Base-by-base conservation (phyloP, 2,888 invertebrate species). In the Thecocarcelia acutangulata region DNA sequence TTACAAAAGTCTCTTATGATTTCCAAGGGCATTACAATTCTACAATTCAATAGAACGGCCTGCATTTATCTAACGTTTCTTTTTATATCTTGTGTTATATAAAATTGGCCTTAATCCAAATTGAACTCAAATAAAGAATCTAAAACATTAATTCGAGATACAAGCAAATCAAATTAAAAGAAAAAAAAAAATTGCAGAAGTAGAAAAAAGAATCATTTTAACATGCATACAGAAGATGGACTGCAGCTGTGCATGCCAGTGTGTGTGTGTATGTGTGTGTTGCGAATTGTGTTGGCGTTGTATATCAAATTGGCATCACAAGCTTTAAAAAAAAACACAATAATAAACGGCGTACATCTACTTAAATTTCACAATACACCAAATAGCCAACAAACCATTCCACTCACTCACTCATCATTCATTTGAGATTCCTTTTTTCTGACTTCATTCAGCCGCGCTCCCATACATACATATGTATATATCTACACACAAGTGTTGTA, bases 51-150 rank as follows among this genome's bases (percentile, higher is more conserved):
- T 76, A 33, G 46, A 76, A 52, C 63, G 37, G 52, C 46, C 59
- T 69, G 69, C 76, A 69, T 54, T 54, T 54, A 58, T 74, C 64
- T 66, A 76, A 54, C 66, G 40, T 69, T 68, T 24, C 54, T 69
- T 69, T 61, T 76, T 61, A 61, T 69, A 69, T 21, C 61, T 61
- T 76, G 58, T 52, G 19, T 78, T 78, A 72, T 64, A 72, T 72
- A 70, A 58, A 64, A 46, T 73, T 79, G 78, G 78, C 78, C 59
- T 44, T 68, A 61, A 79, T 79, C 78, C 78, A 79, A 79, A 66
- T 66, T 52, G 24, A 17, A n/a, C 0, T 48, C 8, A 6, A 21
- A 46, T 21, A 52, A 54, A 58, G 44, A 33, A 56, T 50, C 33
- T 28, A 72, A 78, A 42, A 79, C 59, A 73, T 73, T 73, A 73